Base-by-base conservation (phyloP, 2,888 invertebrate genomes). In the Heliothis peltigera region DNA sequence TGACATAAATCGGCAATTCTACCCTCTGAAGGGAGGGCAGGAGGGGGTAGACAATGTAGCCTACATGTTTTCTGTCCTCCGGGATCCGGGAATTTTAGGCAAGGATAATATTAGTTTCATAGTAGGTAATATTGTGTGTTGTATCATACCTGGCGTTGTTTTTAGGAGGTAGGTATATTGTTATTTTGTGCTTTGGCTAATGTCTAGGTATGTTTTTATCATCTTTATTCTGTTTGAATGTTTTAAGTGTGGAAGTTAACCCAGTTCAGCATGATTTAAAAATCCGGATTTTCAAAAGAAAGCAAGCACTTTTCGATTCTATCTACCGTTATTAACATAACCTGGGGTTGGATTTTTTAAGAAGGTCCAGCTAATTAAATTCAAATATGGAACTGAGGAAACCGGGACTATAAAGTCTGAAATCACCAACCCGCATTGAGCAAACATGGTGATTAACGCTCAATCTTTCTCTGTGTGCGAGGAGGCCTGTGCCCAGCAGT, bases 1-100 rank as follows among this genome's bases (percentile, higher is more conserved):
- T 84, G 83, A 76, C 78, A 75, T 69, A 75, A 78, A 77, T 80
- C 79, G 78, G 70, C 75, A 73, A 64, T 74, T 55, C 60, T 57
- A 47, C 53, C 46, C 59, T 61, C 61, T 69, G 57, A 61, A 64
- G 60, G 64, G 17, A 15, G 61, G 35, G 1, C 21, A 4, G 60
- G 58, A 66, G 66, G 64, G 42, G 48, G 71, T 64, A 80, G 77
- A 75, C 82, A 76, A 80, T 73, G 76, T 70, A 70, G 51, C 78
- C 71, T 76, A 74, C 77, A 73, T 72, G 64, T 74, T 70, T 65
- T 64, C 59, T 35, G 44, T 64, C 64, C 59, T 56, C 28, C 18
- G 58, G 25, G 75, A 59, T 12, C 18, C 28, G n/a, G 52, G 59
- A 60, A 65, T 73, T 49, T 70, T 28, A 64, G 70, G 52, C 42